Percentiles rank a stretch among this genome's conserved stretches.
Evolutionary conservation across 2,888 invertebrate genomes (phyloP).

Genomic region (Nudaria mundana): DNA sequence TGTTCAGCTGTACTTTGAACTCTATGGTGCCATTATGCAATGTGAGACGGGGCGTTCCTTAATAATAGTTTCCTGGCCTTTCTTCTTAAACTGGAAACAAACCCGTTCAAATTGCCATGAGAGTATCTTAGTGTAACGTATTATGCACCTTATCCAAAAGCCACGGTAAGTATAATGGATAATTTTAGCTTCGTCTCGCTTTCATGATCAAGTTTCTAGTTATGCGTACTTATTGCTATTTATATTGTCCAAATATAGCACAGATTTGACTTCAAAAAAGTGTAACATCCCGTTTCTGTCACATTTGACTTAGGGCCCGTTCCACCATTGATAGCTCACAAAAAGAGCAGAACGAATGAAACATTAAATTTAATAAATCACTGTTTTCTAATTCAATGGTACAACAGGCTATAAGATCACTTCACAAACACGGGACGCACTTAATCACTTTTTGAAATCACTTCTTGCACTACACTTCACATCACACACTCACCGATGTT

Average conservation of each 20-base stretch:
- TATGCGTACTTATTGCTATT: background rate
- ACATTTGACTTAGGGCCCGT: constrained; percentile 26
- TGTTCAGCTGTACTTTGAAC: constrained; percentile 1
- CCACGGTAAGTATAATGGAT: constrained; percentile 8
- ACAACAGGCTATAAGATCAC: constrained; percentile 34
- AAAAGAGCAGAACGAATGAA: constrained; percentile 13
- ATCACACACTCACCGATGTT: constrained; percentile 72
- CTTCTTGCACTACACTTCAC: constrained; percentile 58
- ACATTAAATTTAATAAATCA: constrained; percentile 6
- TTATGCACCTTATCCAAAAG: constrained; percentile 21
- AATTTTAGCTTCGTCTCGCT: constrained; percentile 1
- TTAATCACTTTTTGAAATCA: constrained; percentile 69
- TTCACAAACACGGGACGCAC: constrained; percentile 52
- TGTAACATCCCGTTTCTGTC: constrained; percentile 43
- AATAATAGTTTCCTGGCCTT: constrained; percentile 42
- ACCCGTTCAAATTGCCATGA: constrained; percentile 25
- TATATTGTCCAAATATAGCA: constrained; percentile 11
- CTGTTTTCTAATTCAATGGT: constrained; percentile 20
- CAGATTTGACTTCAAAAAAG: constrained; percentile 73
- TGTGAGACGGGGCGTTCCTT: constrained; percentile 24
- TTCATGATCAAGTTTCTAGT: constrained; percentile 6
- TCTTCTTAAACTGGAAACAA: constrained; percentile 50
- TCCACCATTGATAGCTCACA: constrained; percentile 27
- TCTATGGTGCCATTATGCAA: constrained; percentile 19
- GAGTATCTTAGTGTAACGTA: constrained; percentile 53